A percentile compares a stretch with the other conserved stretches of the same genome.
phyloP scores from a whole-genome alignment of 2,888 invertebrate genomes.

The Teinopalpus imperialis region DNA sequence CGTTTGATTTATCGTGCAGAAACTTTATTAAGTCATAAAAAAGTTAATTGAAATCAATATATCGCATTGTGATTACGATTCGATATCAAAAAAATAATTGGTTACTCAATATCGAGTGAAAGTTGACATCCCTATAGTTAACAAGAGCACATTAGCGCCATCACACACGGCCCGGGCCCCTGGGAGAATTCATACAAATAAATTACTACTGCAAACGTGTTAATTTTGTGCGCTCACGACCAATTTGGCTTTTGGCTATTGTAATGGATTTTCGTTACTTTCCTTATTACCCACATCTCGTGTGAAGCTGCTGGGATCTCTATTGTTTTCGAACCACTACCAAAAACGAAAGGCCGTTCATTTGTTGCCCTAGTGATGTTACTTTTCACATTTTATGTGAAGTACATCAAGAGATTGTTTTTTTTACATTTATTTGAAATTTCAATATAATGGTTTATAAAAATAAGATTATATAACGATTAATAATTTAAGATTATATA shows the following conservation, averaged over 20 bases:
- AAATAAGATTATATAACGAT: no score
- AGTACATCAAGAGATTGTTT: no score
- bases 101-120: constrained; percentile 13
- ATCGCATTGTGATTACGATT: constrained; percentile 3
- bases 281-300: constrained; percentile 57
- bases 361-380: constrained; percentile 25
- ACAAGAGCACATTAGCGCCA: constrained; percentile 65
- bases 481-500: no score
- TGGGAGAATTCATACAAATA: constrained; percentile 71
- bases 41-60: constrained; percentile 10
- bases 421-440: no score
- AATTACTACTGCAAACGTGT: constrained; percentile 66
- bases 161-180: constrained; percentile 63
- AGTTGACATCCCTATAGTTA: constrained; percentile 33
- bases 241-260: constrained; percentile 74
- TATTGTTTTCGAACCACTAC: constrained; percentile 57
- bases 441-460: no score
- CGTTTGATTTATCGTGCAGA: constrained; percentile 10
- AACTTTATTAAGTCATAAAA: constrained; percentile 14
- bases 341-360: constrained; percentile 30
- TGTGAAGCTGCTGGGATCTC: constrained; percentile 56
- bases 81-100: not conserved
- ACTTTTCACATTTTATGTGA: no score
- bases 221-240: constrained; percentile 71
- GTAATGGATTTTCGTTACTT: constrained; percentile 79